Base-by-base conservation (phyloP, 2,888 invertebrate species). In the Cryptosula pallasiana region DNA sequence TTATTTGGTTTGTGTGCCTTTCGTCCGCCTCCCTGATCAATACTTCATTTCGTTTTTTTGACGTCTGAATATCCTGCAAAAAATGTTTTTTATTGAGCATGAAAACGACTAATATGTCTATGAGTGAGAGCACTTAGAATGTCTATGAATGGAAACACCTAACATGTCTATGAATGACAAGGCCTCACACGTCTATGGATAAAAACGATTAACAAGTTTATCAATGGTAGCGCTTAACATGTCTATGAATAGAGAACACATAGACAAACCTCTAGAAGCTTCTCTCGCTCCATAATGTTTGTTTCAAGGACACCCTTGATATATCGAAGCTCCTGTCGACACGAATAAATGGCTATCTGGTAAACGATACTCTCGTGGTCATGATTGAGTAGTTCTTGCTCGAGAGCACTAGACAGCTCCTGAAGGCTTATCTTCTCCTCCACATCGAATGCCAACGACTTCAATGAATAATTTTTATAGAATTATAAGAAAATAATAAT, bases 1-100 rank as follows among this genome's bases (percentile, higher is more conserved):
- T 89, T 82, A 95, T 95, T 81, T 94, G 88, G 73, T 90, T 89
- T 0, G 90, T 89, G 82, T 95, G 94, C 78, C 91, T 90, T 79
- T 95, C 95, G 82, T 96, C 95, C 0, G 94, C 91, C 84, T 95
- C 95, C 78, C 92, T 92, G 0, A 94, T 95, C 71, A 95, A 86
- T 72, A 93, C 82, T 0, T 90, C 88, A 0, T 93, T 92, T 77
- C 94, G 88, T 73, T 90, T 88, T 81, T 94, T 93, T 0, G 94
- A 92, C 81, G 93, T 93, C 27, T 88, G 87, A 25, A 94, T 89
- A 80, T 94, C 93, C 16, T 87, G 86, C 75, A 90, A 55, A n/a
- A 55, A 45, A n/a, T n/a, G n/a, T n/a, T n/a, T n/a, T n/a, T n/a
- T n/a, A n/a, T n/a, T n/a, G n/a, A n/a, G n/a, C n/a, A n/a, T n/a